Evolutionary conservation across 1,140 invertebrate genomes (phyloP), one percentile per base, ranked within the genome.

Genomic region (Bathynomus jamesi): DNA sequence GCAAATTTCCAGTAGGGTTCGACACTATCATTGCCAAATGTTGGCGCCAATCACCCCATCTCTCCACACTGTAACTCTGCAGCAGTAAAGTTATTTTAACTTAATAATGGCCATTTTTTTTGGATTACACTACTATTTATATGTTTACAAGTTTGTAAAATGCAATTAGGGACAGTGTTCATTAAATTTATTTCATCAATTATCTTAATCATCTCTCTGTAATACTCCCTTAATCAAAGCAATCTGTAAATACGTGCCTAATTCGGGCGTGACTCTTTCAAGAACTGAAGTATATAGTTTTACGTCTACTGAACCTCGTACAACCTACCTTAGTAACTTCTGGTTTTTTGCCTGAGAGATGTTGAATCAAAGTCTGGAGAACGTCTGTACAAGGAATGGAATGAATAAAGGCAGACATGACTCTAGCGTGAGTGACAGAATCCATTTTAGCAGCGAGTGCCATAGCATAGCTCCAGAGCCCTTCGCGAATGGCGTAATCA

Each of bases 21-120:
- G 94, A 92, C 28, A 98, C 86, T 74, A 98, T 89, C 87, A 98
- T 95, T 17, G 95, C 94, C 62, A 96, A 84, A 86, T 98, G 95
- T 25, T 94, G 92, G 68, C 93, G 86, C 96, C 95, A 98, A 81
- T 98, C 95, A 71, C 93, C 94, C 92, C 94, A 96, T 73, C 88
- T 89, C 74, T 90, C 89, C 83, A 95, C 92, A n/a, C 87, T 83
- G 71, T 91, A 87, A 83, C 89, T 81, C 82, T 83, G 78, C 28
- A 66, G 72, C n/a, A n/a, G n/a, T 30, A 65, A 76, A 40, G 64
- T 29, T 11, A 61, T 25, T 25, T 63, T 31, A n/a, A n/a, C n/a
- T 10, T 0, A 10, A 69, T 8, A 30, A 13, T 24, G 8, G 30
- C n/a, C 28, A 67, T 28, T 67, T 30, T 70, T 17, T 40, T 69